Evolutionary conservation across 1,140 invertebrate species (phyloP).

Genomic region (Dendroctonus valens): DNA sequence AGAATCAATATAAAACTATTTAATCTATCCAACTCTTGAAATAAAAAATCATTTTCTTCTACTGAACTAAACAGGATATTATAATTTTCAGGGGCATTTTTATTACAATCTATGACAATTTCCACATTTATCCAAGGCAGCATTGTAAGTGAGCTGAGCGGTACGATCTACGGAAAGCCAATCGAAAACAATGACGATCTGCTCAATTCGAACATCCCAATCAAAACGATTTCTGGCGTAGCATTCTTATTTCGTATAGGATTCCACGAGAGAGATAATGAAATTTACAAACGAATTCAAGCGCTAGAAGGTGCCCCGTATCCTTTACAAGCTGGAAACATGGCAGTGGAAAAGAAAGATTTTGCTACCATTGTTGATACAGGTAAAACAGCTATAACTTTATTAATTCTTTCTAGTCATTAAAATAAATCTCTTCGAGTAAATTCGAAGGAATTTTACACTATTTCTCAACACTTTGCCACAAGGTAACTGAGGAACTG

Average conservation of each 20-base stretch:
- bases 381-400: constrained; percentile 8
- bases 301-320: constrained; percentile 1
- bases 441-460: too few species aligned
- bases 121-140: constrained; percentile 11
- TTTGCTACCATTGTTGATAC: constrained; percentile 22
- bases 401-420: background rate
- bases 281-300: constrained; percentile 4
- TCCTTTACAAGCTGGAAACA: constrained; percentile 8
- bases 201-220: constrained; percentile 6
- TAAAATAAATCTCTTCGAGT: background rate
- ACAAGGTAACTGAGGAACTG: too few species aligned
- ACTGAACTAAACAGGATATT: background rate
- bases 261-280: background rate
- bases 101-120: background rate
- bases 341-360: background rate
- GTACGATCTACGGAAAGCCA: constrained; percentile 7
- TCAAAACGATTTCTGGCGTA: constrained; percentile 5
- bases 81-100: background rate
- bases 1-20: too few species aligned
- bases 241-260: constrained; percentile 2
- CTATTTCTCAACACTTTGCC: too few species aligned
- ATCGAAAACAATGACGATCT: constrained; percentile 10
- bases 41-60: too few species aligned
- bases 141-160: constrained; percentile 10
- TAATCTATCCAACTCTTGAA: too few species aligned